A percentile compares a stretch with the other conserved stretches of the same genome.
These are phyloP conservation scores for Natrix natrix DNA, from an alignment of 2,797 vertebrate species.

Conservation along the genomic window DNA sequence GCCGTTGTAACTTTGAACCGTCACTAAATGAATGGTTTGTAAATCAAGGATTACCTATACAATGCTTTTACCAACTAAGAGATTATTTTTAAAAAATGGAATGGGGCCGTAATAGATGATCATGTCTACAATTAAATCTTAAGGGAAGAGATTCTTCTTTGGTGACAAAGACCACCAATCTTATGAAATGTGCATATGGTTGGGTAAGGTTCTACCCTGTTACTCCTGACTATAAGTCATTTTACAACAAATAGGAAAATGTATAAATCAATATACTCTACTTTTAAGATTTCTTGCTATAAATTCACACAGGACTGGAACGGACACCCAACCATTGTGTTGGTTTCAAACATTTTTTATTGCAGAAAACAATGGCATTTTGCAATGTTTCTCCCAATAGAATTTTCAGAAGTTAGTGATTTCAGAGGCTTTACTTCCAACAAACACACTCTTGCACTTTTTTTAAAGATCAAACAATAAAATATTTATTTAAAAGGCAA, in stretches of 20 bases:
- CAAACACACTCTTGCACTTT: slow-evolving; percentile 2
- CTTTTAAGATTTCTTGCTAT: not conserved
- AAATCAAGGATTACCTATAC: no score
- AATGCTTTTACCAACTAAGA: not conserved
- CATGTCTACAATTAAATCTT: not conserved
- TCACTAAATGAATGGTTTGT: no score
- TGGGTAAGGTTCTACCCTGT: not conserved
- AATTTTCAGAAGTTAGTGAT: not conserved
- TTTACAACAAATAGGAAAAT: not conserved
- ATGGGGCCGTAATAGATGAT: not conserved
- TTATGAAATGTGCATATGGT: not conserved
- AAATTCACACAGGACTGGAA: not conserved
- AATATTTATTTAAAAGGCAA: slow-evolving; percentile 71
- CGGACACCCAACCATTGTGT: not conserved
- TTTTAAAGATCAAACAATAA: slow-evolving; percentile 53
- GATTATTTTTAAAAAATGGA: not conserved
- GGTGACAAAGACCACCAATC: not conserved
- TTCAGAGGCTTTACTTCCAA: not conserved
- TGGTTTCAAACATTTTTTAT: not conserved
- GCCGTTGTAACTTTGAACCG: no score
- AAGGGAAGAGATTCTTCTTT: not conserved
- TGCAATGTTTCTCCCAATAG: not conserved
- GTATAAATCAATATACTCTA: not conserved
- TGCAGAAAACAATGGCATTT: not conserved
- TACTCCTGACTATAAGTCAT: not conserved